Percentiles rank a stretch among this genome's conserved stretches.
These are phyloP conservation scores for Tenthredo mesomela DNA, from an alignment of 2,888 invertebrate genomes.

Conservation along the genomic window DNA sequence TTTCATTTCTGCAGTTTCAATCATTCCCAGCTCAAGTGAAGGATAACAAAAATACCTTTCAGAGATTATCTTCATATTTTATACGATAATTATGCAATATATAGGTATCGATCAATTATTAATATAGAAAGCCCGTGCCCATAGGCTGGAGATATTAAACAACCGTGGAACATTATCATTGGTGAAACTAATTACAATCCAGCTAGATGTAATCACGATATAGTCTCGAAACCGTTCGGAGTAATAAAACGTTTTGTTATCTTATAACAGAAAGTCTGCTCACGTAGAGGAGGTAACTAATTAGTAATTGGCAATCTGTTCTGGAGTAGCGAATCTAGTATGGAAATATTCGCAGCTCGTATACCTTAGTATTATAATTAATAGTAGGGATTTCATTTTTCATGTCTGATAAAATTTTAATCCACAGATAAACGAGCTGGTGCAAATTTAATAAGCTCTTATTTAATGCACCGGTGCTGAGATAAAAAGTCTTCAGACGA, in stretches of 20 bases:
- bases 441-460: background rate
- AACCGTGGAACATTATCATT: background rate
- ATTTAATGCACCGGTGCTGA: background rate
- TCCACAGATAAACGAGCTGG: background rate
- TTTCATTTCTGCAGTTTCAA: background rate
- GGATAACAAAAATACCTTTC: background rate
- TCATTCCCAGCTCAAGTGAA: background rate
- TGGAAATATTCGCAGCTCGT: background rate
- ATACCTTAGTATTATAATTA: background rate
- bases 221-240: conserved; percentile 3
- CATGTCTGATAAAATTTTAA: background rate
- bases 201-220: conserved; percentile 6
- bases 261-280: conserved; percentile 12
- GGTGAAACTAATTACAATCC: background rate
- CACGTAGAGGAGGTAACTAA: conserved; percentile 1
- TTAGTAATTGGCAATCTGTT: conserved; percentile 24
- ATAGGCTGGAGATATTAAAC: background rate
- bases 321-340: background rate
- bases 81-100: background rate
- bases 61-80: background rate
- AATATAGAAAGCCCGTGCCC: background rate
- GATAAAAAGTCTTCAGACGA: background rate
- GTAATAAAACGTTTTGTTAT: conserved; percentile 20
- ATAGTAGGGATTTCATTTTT: background rate
- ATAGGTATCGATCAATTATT: background rate